Base-by-base conservation (phyloP, 2,113 vertebrate genomes). In the Cebidichthys violaceus region DNA sequence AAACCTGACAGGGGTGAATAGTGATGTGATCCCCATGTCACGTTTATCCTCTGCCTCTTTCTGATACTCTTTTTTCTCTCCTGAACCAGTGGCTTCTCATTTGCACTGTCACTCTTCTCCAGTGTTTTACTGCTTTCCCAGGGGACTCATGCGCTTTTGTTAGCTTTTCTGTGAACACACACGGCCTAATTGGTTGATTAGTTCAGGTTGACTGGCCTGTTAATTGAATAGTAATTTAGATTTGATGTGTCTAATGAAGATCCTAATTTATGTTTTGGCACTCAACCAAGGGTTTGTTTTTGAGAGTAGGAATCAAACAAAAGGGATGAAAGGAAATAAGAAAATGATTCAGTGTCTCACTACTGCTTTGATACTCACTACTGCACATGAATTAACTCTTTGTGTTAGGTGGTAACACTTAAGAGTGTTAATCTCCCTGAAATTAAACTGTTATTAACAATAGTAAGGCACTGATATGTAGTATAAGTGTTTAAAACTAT, bases 191-290 rank as follows among this genome's bases (percentile, higher is more conserved):
- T 95, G 91, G 91, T 94, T 95, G 90, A 95, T 94, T 94, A 94
- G 94, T 92, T 94, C 89, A 90, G 93, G 92, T 91, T 93, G 93
- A 89, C 92, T 94, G 92, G 87, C 89, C 92, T 92, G 93, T 92
- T 95, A 95, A 95, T 94, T 94, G 91, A 94, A 94, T 93, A 90
- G 88, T 92, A 92, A 94, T 94, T 94, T 88, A 84, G 88, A 92
- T 91, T 90, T 93, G 92, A 94, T 94, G 90, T 88, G 81, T 92
- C 86, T 93, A 92, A 93, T 93, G 93, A 92, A 89, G 92, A 93
- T 88, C 67, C 82, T 91, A 88, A 90, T 93, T 90, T 92, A 90
- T 83, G 87, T 73, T 86, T 90, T 92, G 92, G 91, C 90, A 86
- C 73, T 70, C 82, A 60, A 90, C 92, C 90, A 94, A 85, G 78